Conservation (phyloP, 1,140 invertebrate genomes). For the Drosophila arawakana region DNA sequence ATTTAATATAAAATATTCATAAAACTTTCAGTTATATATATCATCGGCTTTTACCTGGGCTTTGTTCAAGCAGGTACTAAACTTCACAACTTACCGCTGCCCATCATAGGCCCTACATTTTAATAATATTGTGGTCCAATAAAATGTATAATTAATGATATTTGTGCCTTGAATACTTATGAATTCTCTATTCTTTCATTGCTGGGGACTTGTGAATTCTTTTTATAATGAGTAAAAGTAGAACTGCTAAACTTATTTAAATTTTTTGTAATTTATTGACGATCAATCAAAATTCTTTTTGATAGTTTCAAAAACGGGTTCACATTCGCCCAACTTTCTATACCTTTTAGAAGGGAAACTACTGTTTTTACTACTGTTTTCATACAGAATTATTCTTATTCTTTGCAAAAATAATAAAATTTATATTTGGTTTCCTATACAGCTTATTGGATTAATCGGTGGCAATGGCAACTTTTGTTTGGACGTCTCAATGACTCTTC, state of each 20-base stretch:
- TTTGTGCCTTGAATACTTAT: not conserved
- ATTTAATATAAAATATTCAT: not conserved
- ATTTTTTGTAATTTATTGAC: not conserved
- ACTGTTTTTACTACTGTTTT: conserved; percentile 21
- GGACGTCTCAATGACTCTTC: conserved; percentile 25
- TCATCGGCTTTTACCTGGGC: not conserved
- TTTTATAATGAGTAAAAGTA: not conserved
- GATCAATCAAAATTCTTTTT: not conserved
- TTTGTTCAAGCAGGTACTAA: not conserved
- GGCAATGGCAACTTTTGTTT: conserved; percentile 10
- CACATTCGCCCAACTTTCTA: not conserved
- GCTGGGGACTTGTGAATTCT: not conserved
- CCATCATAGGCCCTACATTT: not conserved
- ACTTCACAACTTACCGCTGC: not conserved
- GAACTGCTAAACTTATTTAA: not conserved
- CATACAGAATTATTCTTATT: not conserved
- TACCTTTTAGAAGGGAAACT: not conserved
- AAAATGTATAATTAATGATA: not conserved
- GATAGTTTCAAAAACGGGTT: not conserved
- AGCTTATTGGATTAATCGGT: conserved; percentile 17
- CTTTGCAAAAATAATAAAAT: not conserved
- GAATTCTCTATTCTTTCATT: not conserved
- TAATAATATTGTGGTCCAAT: not conserved
- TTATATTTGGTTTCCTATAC: conserved; percentile 14
- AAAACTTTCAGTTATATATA: not conserved